These are phyloP conservation scores for Sminthurinus signatus DNA, from an alignment of 1,140 invertebrate species.

Conservation along the genomic window DNA sequence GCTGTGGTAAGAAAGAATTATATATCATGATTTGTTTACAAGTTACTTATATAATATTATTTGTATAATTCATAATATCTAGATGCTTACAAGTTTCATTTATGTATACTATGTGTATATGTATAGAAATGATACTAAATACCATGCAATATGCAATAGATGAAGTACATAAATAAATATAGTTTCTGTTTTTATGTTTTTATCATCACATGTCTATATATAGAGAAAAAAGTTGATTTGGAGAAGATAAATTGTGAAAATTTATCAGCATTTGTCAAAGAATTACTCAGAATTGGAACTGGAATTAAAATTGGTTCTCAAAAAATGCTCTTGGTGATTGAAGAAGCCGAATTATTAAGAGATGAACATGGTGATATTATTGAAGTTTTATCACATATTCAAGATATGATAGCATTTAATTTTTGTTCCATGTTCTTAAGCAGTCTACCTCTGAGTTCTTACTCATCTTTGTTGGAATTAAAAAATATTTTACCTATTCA, in stretches of 20 bases:
- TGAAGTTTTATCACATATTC: background rate
- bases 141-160: no score
- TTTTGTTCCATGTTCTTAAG: slow-evolving; percentile 1
- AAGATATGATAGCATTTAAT: slow-evolving; percentile 6
- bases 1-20: background rate
- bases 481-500: background rate
- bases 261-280: background rate
- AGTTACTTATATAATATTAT: background rate
- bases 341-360: slow-evolving; percentile 3
- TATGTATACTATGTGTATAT: background rate
- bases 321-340: background rate
- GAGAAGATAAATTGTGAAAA: background rate
- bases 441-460: background rate
- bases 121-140: background rate
- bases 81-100: background rate
- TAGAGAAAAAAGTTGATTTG: background rate
- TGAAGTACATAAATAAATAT: no score
- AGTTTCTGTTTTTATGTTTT: no score
- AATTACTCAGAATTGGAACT: background rate
- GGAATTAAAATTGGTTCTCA: background rate
- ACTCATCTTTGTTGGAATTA: background rate
- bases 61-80: background rate
- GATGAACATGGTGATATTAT: background rate
- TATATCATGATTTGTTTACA: no score
- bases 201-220: no score